Conservation (phyloP, 2,113 vertebrate genomes). For the Varanus salvator region DNA sequence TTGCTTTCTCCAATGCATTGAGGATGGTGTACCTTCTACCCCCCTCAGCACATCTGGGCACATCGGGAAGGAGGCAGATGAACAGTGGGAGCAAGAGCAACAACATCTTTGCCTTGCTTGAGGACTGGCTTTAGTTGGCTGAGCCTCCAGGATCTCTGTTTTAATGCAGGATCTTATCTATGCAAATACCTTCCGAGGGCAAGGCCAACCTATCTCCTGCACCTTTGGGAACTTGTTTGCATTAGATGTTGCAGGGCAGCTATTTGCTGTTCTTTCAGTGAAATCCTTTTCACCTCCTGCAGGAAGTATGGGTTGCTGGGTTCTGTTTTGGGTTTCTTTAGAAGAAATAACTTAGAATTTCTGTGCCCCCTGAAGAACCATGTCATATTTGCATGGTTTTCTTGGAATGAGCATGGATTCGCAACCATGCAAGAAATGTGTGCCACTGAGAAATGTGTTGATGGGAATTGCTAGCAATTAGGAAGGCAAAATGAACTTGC, state of each 20-base stretch:
- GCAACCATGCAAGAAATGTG: background rate
- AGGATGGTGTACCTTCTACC: constrained; percentile 77
- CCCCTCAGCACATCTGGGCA: background rate
- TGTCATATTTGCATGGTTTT: too few species aligned
- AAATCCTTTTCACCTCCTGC: background rate
- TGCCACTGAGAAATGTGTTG: background rate
- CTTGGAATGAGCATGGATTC: background rate
- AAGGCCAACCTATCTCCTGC: background rate
- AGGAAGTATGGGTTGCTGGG: background rate
- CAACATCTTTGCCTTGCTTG: constrained; percentile 12
- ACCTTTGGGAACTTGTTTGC: background rate
- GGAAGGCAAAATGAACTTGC: too few species aligned
- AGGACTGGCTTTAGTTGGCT: too few species aligned
- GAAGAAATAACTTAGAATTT: too few species aligned
- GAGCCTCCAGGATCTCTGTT: too few species aligned
- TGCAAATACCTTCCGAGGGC: background rate
- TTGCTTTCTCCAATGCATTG: constrained; percentile 75
- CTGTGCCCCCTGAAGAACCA: too few species aligned
- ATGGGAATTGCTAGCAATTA: background rate
- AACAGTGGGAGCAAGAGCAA: background rate
- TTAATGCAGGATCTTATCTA: background rate
- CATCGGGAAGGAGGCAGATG: background rate
- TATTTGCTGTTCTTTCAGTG: background rate
- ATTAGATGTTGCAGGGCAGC: background rate
- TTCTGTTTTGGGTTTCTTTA: background rate